Conservation (phyloP, 2,113 vertebrate genomes). For the Onychostoma macrolepis region DNA sequence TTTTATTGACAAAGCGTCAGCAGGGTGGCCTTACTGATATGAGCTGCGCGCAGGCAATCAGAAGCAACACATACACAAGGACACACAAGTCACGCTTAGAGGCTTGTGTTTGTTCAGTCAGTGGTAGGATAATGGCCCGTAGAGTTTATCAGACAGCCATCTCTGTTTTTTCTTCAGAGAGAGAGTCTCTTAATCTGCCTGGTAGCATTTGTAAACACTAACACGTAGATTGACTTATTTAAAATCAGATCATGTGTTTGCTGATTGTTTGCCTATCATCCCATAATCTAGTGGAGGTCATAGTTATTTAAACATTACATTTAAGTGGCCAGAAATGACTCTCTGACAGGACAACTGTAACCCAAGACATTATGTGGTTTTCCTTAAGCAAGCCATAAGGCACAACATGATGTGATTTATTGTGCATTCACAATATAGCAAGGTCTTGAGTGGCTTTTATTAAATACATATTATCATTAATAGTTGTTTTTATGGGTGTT, state of each 20-base stretch:
- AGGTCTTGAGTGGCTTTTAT: neutral
- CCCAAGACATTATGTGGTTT: neutral
- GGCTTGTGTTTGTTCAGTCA: slow-evolving; percentile 33
- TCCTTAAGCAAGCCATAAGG: neutral
- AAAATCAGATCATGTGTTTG: slow-evolving; percentile 21
- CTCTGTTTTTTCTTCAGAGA: slow-evolving; percentile 34
- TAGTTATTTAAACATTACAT: slow-evolving; percentile 24
- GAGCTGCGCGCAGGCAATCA: slow-evolving; percentile 67
- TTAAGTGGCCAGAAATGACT: slow-evolving; percentile 11
- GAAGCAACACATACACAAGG: slow-evolving; percentile 47
- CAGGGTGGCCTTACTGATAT: slow-evolving; percentile 66
- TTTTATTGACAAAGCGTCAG: slow-evolving; percentile 69
- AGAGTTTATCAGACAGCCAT: slow-evolving; percentile 54
- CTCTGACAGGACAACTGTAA: neutral
- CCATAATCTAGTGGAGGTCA: slow-evolving; percentile 24
- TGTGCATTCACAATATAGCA: neutral
- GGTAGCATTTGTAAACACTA: slow-evolving; percentile 32
- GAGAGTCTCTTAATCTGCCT: slow-evolving; percentile 33
- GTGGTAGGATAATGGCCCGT: slow-evolving; percentile 47
- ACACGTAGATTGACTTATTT: slow-evolving; percentile 33
- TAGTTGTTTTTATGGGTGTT: neutral
- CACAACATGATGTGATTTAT: neutral
- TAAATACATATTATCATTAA: neutral
- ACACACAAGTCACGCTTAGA: slow-evolving; percentile 22
- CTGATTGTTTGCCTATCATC: slow-evolving; percentile 20